A percentile compares a stretch with the other conserved stretches of the same genome.
Evolutionary conservation across 2,113 vertebrate genomes (phyloP).

Genomic region (Andinoacara biseriatus): DNA sequence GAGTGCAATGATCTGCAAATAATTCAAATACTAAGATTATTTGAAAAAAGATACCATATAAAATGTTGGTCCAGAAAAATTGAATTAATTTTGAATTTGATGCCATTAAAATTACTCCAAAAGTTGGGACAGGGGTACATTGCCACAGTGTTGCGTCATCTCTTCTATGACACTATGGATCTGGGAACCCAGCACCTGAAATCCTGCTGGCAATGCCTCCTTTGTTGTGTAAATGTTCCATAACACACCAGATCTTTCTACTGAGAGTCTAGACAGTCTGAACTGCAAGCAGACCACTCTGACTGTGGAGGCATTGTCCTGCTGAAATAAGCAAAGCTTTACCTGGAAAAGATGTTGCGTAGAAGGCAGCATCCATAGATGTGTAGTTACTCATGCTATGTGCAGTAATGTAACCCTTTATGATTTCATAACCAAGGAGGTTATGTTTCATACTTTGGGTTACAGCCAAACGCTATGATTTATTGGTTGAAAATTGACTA

Average conservation of each 20-base stretch:
- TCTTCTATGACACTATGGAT: neutral
- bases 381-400: no score
- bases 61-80: neutral
- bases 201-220: neutral
- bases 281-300: neutral
- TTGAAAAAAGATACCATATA: neutral
- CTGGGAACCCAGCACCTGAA: neutral
- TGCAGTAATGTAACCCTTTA: no score
- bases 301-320: neutral
- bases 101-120: neutral
- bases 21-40: neutral
- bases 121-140: neutral
- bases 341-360: neutral
- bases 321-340: neutral
- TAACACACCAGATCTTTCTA: neutral
- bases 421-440: no score
- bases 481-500: no score
- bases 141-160: neutral
- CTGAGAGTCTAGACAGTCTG: neutral
- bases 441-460: no score
- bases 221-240: neutral
- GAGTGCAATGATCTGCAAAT: neutral
- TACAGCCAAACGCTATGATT: no score
- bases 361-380: neutral
- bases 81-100: neutral